phyloP scores from a whole-genome alignment of 2,888 invertebrate genomes.

The Mycogona germanica region DNA sequence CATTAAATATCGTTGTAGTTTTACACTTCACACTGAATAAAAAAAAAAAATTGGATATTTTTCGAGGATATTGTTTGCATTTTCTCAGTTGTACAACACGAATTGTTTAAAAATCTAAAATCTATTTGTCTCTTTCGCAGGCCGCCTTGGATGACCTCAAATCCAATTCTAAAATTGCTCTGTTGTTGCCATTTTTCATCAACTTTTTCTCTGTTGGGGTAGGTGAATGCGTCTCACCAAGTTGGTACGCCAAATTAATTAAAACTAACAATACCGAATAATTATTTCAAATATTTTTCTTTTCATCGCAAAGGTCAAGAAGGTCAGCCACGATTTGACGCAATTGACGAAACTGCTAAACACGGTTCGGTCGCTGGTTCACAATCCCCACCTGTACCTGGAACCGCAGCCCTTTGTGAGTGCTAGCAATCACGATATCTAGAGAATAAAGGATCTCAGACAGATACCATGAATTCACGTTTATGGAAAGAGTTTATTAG shows the following conservation, averaged over 20 bases:
- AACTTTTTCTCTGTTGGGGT: constrained; percentile 35
- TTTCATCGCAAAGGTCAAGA: constrained; percentile 31
- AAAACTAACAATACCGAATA: not conserved
- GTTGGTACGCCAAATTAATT: not conserved
- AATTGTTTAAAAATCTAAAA: too few relatives aligned
- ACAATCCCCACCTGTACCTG: constrained; percentile 30
- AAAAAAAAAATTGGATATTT: too few relatives aligned
- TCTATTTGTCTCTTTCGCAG: constrained; percentile 25
- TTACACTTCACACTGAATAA: too few relatives aligned
- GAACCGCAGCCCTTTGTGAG: constrained; percentile 33
- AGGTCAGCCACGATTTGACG: constrained; percentile 31
- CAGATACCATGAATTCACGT: not conserved
- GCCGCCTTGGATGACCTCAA: constrained; percentile 30
- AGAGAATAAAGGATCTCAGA: not conserved
- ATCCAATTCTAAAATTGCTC: constrained; percentile 31
- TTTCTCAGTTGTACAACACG: too few relatives aligned
- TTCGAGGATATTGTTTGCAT: constrained; percentile 3
- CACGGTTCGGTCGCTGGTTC: constrained; percentile 30
- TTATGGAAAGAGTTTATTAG: too few relatives aligned
- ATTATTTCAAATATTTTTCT: not conserved
- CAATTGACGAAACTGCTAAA: constrained; percentile 33
- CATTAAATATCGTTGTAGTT: too few relatives aligned
- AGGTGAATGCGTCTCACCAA: constrained; percentile 22
- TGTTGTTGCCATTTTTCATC: constrained; percentile 32
- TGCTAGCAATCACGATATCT: constrained; percentile 15